phyloP scores from a whole-genome alignment of 92 coral and sea anemone species.

The Heteractis magnifica region DNA sequence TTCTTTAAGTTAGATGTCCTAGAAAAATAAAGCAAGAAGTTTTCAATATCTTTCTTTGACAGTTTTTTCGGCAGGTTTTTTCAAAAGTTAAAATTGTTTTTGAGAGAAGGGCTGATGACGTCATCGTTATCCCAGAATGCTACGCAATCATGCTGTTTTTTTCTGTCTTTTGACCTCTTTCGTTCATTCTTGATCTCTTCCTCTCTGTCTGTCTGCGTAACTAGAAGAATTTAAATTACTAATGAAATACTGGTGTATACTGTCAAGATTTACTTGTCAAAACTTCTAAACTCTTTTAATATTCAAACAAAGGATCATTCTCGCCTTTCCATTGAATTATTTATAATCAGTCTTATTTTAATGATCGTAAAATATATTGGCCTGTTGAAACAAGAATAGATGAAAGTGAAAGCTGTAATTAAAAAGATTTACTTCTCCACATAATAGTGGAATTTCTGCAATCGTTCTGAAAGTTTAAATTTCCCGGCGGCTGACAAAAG shows the following conservation, averaged over 20 bases:
- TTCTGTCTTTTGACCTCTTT: neutral
- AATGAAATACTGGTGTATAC: no score
- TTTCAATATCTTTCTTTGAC: neutral
- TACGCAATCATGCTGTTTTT: neutral
- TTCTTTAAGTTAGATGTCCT: neutral
- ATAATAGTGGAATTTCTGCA: neutral
- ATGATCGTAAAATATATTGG: constrained; percentile 1
- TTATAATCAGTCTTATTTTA: neutral
- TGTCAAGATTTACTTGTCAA: neutral
- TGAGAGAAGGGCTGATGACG: constrained; percentile 27
- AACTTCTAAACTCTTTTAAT: neutral
- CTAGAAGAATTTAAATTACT: no score
- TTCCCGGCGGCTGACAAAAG: neutral
- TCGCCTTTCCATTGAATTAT: neutral
- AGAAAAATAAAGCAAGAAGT: neutral
- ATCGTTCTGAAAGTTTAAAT: neutral
- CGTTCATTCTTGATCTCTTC: neutral
- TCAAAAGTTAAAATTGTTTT: no score
- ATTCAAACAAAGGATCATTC: neutral
- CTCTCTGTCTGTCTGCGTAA: neutral
- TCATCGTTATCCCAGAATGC: constrained; percentile 31
- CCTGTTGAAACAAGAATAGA: neutral
- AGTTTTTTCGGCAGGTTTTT: neutral
- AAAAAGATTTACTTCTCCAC: neutral
- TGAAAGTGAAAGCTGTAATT: neutral